These are phyloP conservation scores for Manacus vitellinus DNA, from an alignment of 2,113 vertebrate genomes.

Conservation along the genomic window DNA sequence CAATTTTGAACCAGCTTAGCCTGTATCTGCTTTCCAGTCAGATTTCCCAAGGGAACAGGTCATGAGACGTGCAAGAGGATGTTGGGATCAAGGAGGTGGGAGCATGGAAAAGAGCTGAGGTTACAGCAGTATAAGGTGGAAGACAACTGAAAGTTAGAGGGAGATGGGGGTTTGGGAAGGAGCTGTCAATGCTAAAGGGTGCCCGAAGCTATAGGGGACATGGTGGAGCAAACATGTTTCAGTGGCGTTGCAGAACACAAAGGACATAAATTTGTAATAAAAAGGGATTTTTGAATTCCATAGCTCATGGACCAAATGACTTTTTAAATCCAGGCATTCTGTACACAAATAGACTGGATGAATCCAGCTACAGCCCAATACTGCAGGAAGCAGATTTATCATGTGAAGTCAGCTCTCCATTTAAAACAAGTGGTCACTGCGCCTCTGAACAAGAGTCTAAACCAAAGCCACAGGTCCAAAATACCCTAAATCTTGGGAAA, in stretches of 20 bases:
- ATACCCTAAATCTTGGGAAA: neutral
- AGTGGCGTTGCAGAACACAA: neutral
- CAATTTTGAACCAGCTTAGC: neutral
- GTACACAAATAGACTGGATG: neutral
- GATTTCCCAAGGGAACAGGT: neutral
- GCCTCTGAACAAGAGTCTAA: neutral
- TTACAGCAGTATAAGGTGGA: neutral
- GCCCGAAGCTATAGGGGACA: neutral
- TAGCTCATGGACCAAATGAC: neutral
- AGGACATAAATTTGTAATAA: neutral
- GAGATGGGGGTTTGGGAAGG: neutral
- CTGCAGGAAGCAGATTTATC: neutral
- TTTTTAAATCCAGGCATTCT: neutral
- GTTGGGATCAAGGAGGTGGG: neutral
- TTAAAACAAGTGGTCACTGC: neutral
- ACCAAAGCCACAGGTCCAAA: constrained; percentile 21
- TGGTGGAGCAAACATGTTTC: neutral
- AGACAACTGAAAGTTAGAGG: neutral
- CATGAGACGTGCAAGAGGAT: neutral
- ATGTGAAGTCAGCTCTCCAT: neutral
- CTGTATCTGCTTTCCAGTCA: neutral
- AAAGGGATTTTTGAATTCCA: neutral
- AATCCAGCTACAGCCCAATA: neutral
- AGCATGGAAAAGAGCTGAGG: neutral
- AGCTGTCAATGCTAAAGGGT: neutral